Percentiles rank a stretch among this genome's conserved stretches.
Conservation (phyloP, 2,797 vertebrate genomes). For the Bufotes viridis region DNA sequence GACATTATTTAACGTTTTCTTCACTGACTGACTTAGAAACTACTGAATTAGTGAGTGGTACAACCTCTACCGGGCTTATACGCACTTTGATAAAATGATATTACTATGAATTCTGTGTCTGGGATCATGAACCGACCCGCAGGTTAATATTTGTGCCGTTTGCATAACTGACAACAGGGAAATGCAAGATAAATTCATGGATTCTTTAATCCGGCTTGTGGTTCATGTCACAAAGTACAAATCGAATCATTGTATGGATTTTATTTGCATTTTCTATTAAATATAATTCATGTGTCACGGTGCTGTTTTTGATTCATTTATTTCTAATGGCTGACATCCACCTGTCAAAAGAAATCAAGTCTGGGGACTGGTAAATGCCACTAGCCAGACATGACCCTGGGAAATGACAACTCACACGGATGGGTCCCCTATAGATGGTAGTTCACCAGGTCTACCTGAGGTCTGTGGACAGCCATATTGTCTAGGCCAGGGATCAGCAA, state of each 20-base stretch:
- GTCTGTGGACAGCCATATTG: no score
- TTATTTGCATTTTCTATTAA: slow-evolving; percentile 15
- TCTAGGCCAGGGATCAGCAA: no score
- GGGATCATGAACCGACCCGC: background rate
- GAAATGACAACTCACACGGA: no score
- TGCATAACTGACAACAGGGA: background rate
- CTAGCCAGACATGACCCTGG: no score
- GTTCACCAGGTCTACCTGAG: no score
- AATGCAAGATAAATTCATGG: background rate
- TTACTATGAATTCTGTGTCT: background rate
- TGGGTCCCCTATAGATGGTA: no score
- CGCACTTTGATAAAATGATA: background rate
- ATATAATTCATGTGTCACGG: background rate
- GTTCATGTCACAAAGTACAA: background rate
- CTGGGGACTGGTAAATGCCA: no score
- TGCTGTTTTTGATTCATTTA: background rate
- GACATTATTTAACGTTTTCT: background rate
- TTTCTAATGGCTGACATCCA: background rate
- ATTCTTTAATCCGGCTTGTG: background rate
- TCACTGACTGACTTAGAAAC: background rate
- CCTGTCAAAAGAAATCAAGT: background rate
- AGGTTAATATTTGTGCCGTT: background rate
- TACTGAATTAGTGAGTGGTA: background rate
- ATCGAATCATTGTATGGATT: background rate
- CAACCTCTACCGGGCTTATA: background rate